A percentile compares a stretch with the other conserved stretches of the same genome.
Evolutionary conservation across 2,888 invertebrate genomes (phyloP).

Genomic region (Vesta saturnalis): DNA sequence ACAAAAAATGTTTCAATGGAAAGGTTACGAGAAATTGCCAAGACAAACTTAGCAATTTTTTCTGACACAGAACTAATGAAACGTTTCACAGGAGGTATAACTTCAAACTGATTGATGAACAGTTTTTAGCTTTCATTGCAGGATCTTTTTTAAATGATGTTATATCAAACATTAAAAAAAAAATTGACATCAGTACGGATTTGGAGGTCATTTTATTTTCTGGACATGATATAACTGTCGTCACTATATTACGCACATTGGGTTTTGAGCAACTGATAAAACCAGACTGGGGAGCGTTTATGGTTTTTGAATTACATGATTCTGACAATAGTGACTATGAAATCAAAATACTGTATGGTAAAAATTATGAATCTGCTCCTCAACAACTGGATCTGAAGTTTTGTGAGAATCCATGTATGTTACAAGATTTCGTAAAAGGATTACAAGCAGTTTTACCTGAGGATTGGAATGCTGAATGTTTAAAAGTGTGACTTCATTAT

Average conservation of each 20-base stretch:
- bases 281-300: conserved; percentile 80
- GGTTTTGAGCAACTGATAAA: conserved; percentile 72
- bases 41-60: conserved; percentile 74
- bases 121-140: conserved; percentile 67
- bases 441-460: conserved; percentile 69
- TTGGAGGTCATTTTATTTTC: conserved; percentile 76
- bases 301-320: conserved; percentile 78
- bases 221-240: conserved; percentile 84
- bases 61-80: conserved; percentile 77
- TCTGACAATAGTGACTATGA: conserved; percentile 60
- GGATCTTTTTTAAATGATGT: conserved; percentile 78
- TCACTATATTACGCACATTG: conserved; percentile 78
- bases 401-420: conserved; percentile 72
- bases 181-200: conserved; percentile 60
- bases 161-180: conserved; percentile 69
- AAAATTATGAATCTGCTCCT: conserved; percentile 69
- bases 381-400: conserved; percentile 69
- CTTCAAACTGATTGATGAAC: too few species aligned
- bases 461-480: conserved; percentile 76
- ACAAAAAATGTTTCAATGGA: conserved; percentile 74
- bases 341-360: conserved; percentile 64
- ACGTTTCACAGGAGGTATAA: conserved; percentile 75
- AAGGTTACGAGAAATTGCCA: conserved; percentile 73
- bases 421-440: conserved; percentile 66
- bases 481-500: too few species aligned